Evolutionary conservation across 2,797 vertebrate genomes (phyloP), one percentile per base, ranked within the genome.

Genomic region (Alectoris magna): DNA sequence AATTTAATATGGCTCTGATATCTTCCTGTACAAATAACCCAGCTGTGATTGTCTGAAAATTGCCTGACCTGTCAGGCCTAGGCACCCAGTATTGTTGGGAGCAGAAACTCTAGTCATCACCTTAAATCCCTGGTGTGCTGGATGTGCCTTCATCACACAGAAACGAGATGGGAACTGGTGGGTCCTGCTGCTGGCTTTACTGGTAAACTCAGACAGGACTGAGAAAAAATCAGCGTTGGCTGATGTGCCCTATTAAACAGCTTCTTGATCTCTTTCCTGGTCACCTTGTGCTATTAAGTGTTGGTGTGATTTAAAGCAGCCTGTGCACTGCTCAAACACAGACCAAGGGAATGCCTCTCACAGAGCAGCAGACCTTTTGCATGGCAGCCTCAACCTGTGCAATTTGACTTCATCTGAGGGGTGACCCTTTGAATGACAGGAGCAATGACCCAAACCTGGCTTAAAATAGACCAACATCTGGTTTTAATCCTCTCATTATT

Each of bases 401-500:
- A 64, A 76, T 93, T 91, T 77, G 76, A 88, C 72, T 76, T 71
- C 85, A 88, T 85, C 80, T 84, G 80, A 74, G 74, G 72, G 90
- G 23, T 10, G 36, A 84, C 68, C n/a, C 83, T 88, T 69, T 94
- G 76, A 94, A 70, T 81, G 76, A 89, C 88, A 91, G 79, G 46
- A 59, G 58, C 79, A 70, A 56, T 74, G 75, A 81, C 79, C 39
- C 34, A 68, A 76, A 91, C 83, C 38, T 69, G 67, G 31, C 62
- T 95, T 97, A 82, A 97, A 96, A 89, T 92, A 96, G 96, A 89
- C 58, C 84, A 82, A 96, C 79, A 93, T 75, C 80, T 81, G 77
- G 41, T 89, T 97, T 96, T 96, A 97, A 95, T 96, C 81, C 77
- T 97, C 48, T 76, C 55, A 38, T 97, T 96, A 95, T 94, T 95